phyloP scores from a whole-genome alignment of 2,888 invertebrate genomes.

The Rhyacophila evoluta region DNA sequence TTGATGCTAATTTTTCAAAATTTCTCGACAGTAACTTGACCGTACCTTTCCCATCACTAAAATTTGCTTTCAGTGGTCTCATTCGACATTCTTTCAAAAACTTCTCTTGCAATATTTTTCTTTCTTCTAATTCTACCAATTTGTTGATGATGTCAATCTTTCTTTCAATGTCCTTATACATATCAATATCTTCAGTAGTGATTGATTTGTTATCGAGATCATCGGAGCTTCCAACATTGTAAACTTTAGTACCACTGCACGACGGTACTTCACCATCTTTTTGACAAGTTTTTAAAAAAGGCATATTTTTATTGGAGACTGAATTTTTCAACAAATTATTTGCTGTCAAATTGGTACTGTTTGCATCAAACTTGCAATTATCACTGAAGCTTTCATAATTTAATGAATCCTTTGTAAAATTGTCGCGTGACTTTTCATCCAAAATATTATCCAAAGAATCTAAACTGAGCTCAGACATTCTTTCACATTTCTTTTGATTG shows the following conservation, averaged over 20 bases:
- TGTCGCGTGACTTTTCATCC: conserved; percentile 61
- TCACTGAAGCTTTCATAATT: conserved; percentile 68
- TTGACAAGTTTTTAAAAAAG: conserved; percentile 51
- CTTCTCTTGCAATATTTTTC: conserved; percentile 75
- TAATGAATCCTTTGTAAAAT: conserved; percentile 66
- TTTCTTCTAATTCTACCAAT: conserved; percentile 76
- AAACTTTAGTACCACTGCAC: conserved; percentile 32
- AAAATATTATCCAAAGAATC: conserved; percentile 69
- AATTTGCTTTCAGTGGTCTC: conserved; percentile 73
- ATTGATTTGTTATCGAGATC: conserved; percentile 56
- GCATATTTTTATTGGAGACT: conserved; percentile 53
- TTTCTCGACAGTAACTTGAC: conserved; percentile 78
- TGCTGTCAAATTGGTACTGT: conserved; percentile 50
- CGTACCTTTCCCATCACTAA: conserved; percentile 73
- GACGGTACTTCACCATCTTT: conserved; percentile 47
- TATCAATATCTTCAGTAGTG: conserved; percentile 70
- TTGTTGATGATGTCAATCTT: conserved; percentile 79
- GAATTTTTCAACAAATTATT: conserved; percentile 50
- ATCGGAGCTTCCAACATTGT: conserved; percentile 53
- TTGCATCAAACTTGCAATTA: conserved; percentile 50
- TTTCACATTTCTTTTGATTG: conserved; percentile 63
- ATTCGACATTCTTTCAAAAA: conserved; percentile 73
- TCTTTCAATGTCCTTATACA: conserved; percentile 75
- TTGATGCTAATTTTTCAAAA: conserved; percentile 76
- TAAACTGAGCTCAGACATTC: conserved; percentile 65